These are phyloP conservation scores for Ageneiosus marmoratus DNA, from an alignment of 2,113 vertebrate genomes.

Conservation along the genomic window DNA sequence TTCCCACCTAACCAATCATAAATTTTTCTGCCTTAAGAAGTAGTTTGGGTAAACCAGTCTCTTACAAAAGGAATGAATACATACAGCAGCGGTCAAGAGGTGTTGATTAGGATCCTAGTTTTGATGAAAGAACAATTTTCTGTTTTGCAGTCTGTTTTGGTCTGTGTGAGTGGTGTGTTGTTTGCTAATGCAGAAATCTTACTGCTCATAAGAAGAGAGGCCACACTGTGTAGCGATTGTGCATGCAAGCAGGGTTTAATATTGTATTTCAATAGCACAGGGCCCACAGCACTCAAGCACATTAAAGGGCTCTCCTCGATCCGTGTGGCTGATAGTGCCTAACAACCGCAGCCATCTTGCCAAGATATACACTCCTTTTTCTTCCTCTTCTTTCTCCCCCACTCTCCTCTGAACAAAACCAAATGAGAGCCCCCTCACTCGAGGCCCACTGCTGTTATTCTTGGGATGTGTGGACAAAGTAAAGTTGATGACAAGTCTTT, in stretches of 20 bases:
- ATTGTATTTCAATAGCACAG: slow-evolving; percentile 46
- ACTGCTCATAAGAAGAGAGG: slow-evolving; percentile 23
- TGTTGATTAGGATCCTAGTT: neutral
- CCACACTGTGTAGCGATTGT: slow-evolving; percentile 39
- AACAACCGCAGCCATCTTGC: slow-evolving; percentile 30
- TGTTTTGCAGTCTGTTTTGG: neutral
- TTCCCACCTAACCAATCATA: neutral
- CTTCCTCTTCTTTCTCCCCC: slow-evolving; percentile 7
- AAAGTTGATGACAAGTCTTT: slow-evolving; percentile 44
- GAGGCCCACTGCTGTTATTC: slow-evolving; percentile 41
- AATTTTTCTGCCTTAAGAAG: neutral
- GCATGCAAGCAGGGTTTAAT: slow-evolving; percentile 24
- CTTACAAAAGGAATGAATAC: neutral
- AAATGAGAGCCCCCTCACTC: slow-evolving; percentile 25
- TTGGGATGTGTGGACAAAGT: slow-evolving; percentile 40
- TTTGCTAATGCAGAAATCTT: slow-evolving; percentile 41
- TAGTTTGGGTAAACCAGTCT: neutral
- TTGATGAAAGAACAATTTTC: neutral
- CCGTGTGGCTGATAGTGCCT: slow-evolving; percentile 41
- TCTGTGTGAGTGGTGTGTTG: neutral
- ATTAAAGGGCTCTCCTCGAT: slow-evolving; percentile 36
- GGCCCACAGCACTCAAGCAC: slow-evolving; percentile 11
- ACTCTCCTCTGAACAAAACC: slow-evolving; percentile 17
- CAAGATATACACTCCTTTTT: slow-evolving; percentile 31
- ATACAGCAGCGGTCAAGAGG: neutral